Percentiles rank a stretch among this genome's conserved stretches.
Evolutionary conservation across 2,888 invertebrate species (phyloP).

Genomic region (Platycheirus rosarum): DNA sequence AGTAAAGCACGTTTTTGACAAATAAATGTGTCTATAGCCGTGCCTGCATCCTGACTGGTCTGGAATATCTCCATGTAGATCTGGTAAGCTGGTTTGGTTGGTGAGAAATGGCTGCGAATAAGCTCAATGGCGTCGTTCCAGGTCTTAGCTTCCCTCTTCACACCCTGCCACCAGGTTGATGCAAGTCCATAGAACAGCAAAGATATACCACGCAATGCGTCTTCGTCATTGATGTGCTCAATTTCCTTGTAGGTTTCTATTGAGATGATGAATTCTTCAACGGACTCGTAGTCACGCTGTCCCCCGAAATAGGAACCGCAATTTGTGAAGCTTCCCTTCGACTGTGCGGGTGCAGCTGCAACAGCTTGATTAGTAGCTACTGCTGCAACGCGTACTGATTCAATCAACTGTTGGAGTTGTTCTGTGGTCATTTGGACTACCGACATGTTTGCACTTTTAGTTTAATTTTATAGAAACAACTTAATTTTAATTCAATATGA

Average conservation of each 20-base stretch:
- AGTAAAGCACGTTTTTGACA: constrained; percentile 79
- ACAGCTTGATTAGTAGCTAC: constrained; percentile 70
- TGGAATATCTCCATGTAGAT: constrained; percentile 80
- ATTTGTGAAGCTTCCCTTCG: constrained; percentile 78
- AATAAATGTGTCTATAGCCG: constrained; percentile 79
- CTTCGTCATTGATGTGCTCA: constrained; percentile 78
- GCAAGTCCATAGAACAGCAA: constrained; percentile 78
- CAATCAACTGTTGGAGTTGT: constrained; percentile 79
- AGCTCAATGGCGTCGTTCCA: constrained; percentile 79
- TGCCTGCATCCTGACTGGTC: constrained; percentile 76
- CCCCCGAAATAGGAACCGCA: constrained; percentile 78
- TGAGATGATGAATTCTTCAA: constrained; percentile 79
- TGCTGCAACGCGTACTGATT: constrained; percentile 77
- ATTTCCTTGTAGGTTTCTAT: constrained; percentile 79
- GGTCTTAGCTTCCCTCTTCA: constrained; percentile 79
- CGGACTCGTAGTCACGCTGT: constrained; percentile 78
- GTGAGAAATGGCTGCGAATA: constrained; percentile 80
- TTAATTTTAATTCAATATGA: constrained; percentile 50
- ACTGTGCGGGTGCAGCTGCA: constrained; percentile 25
- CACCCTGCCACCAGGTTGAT: constrained; percentile 81
- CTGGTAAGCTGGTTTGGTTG: constrained; percentile 80
- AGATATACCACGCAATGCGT: constrained; percentile 79
- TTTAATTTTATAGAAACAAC: constrained; percentile 16
- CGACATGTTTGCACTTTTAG: constrained; percentile 74
- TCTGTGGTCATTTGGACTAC: constrained; percentile 79